These are phyloP conservation scores for Phylloscopus trochiloides DNA, from an alignment of 2,113 vertebrate species.

Conservation along the genomic window DNA sequence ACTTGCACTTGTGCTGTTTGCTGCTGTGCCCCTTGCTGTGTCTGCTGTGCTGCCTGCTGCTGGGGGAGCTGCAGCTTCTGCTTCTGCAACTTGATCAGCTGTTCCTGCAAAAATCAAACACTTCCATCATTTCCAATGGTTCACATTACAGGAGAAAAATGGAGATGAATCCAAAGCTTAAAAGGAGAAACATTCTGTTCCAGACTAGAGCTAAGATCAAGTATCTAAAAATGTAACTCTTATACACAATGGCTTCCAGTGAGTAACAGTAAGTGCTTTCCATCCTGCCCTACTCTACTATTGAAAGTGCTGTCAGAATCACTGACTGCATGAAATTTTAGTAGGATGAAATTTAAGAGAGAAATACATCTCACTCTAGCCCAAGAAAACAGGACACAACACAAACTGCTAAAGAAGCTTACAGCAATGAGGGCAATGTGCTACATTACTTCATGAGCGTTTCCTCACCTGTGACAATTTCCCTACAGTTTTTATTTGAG, in stretches of 20 bases:
- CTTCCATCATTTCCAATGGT: neutral
- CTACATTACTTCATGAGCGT: rapidly evolving
- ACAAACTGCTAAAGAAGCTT: neutral
- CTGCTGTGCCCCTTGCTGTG: conserved; percentile 72
- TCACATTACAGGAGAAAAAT: neutral
- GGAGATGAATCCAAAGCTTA: neutral
- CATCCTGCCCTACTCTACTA: neutral
- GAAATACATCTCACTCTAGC: neutral
- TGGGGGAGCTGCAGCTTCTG: conserved; percentile 85
- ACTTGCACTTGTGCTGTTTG: conserved; percentile 80
- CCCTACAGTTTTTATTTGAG: conserved; percentile 84
- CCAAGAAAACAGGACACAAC: neutral
- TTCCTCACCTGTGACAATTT: conserved; percentile 80
- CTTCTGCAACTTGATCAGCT: conserved; percentile 83
- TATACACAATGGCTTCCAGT: neutral
- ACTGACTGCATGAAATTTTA: neutral
- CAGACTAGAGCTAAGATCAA: neutral
- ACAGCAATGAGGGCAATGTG: neutral
- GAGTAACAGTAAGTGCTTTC: neutral
- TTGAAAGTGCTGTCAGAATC: neutral
- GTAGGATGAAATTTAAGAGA: neutral
- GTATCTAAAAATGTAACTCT: neutral
- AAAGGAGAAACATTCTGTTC: neutral
- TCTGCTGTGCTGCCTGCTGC: conserved; percentile 73
- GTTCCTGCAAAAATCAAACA: conserved; percentile 73